Conservation (phyloP, 2,113 vertebrate species). For the Ellobius talpinus region DNA sequence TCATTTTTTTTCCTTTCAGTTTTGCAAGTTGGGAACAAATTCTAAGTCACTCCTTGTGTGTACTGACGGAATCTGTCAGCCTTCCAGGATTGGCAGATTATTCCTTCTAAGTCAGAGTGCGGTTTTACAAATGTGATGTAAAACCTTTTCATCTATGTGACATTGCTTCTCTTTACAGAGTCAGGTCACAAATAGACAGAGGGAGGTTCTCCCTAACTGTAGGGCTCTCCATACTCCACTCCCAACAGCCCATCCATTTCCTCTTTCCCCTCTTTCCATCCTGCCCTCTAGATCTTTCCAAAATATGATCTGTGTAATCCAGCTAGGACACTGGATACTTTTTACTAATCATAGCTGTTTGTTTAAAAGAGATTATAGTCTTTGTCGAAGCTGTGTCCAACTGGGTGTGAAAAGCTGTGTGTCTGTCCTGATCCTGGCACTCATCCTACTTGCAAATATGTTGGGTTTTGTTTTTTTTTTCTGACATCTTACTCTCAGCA, state of each 20-base stretch:
- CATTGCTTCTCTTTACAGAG: neutral
- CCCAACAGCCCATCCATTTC: too few relatives aligned
- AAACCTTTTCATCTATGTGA: neutral
- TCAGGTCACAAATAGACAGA: neutral
- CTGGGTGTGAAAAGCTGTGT: neutral
- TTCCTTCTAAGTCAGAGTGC: neutral
- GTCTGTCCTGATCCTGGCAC: neutral
- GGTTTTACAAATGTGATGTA: neutral
- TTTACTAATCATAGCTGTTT: neutral
- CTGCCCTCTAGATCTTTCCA: neutral
- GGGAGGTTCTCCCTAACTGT: neutral
- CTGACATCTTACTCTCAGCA: neutral
- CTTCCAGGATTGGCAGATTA: neutral
- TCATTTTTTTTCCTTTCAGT: neutral
- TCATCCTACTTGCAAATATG: neutral
- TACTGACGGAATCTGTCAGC: neutral
- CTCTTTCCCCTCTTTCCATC: neutral
- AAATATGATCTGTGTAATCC: neutral
- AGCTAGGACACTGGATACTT: neutral
- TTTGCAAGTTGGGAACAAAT: slow-evolving; percentile 49
- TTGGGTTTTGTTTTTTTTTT: neutral
- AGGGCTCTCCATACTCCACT: neutral
- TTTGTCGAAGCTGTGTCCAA: neutral
- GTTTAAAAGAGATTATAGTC: neutral
- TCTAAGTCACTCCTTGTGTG: slow-evolving; percentile 58